phyloP scores from a whole-genome alignment of 2,888 invertebrate species.

The Hanleya hanleyi region DNA sequence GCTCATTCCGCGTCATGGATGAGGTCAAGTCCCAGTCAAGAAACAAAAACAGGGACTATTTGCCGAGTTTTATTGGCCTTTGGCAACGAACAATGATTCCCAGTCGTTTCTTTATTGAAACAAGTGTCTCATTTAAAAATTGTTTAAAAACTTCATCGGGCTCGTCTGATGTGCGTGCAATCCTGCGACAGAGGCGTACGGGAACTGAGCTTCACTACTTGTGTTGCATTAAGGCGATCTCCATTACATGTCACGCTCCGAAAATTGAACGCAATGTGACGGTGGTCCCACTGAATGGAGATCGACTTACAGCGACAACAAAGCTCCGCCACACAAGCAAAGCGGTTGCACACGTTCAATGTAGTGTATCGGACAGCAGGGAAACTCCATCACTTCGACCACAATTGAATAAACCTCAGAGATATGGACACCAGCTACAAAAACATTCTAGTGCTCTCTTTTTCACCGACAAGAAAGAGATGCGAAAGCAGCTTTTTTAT shows the following conservation, averaged over 20 bases:
- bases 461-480: too few relatives aligned
- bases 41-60: constrained; percentile 3
- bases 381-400: too few relatives aligned
- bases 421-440: too few relatives aligned
- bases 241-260: neutral
- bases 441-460: too few relatives aligned
- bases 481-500: too few relatives aligned
- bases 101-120: constrained; percentile 6
- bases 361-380: too few relatives aligned
- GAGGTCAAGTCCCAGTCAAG: neutral
- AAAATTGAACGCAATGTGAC: neutral
- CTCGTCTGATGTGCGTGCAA: neutral
- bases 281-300: neutral
- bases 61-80: constrained; percentile 3
- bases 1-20: neutral
- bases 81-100: neutral
- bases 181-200: neutral
- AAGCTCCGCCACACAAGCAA: too few relatives aligned
- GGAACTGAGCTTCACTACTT: neutral
- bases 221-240: neutral
- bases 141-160: neutral
- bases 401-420: too few relatives aligned
- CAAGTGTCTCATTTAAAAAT: constrained; percentile 6
- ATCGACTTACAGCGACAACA: neutral
- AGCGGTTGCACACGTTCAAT: too few relatives aligned